Percentiles rank a stretch among this genome's conserved stretches.
phyloP scores from a whole-genome alignment of 1,140 invertebrate species.

The Phocides pigmalion region DNA sequence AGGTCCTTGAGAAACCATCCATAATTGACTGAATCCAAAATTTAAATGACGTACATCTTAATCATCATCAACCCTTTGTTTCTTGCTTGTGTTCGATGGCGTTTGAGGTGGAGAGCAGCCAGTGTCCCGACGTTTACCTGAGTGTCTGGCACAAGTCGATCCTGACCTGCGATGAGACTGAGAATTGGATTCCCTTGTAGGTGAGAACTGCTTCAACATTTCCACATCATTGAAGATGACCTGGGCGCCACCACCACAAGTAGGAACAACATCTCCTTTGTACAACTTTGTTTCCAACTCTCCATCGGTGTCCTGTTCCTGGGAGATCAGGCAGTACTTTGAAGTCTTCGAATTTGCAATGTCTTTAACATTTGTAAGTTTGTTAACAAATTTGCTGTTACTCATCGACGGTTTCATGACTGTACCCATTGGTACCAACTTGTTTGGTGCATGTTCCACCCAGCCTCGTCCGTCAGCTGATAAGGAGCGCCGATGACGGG shows the following conservation, averaged over 20 bases:
- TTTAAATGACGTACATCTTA: slow-evolving; percentile 37
- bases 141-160: slow-evolving; percentile 66
- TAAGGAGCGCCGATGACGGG: slow-evolving; percentile 90
- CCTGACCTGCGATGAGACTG: slow-evolving; percentile 49
- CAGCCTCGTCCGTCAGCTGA: slow-evolving; percentile 91
- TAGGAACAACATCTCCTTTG: slow-evolving; percentile 97
- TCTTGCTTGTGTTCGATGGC: slow-evolving; percentile 74
- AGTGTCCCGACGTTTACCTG: slow-evolving; percentile 67
- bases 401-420: slow-evolving; percentile 94
- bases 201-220: slow-evolving; percentile 93
- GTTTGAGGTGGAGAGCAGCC: slow-evolving; percentile 69
- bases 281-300: slow-evolving; percentile 96
- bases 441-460: slow-evolving; percentile 94
- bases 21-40: slow-evolving; percentile 2
- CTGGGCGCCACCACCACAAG: slow-evolving; percentile 95
- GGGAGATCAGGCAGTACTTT: slow-evolving; percentile 96
- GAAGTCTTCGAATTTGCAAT: slow-evolving; percentile 89
- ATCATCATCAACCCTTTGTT: slow-evolving; percentile 74
- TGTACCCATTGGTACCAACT: slow-evolving; percentile 90
- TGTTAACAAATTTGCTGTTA: slow-evolving; percentile 93
- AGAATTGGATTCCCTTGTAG: slow-evolving; percentile 74
- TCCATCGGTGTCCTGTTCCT: slow-evolving; percentile 95
- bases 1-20: no score
- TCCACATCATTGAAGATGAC: slow-evolving; percentile 98
- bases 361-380: slow-evolving; percentile 89